These are phyloP conservation scores for Onychostoma macrolepis DNA, from an alignment of 2,113 vertebrate genomes.

Conservation along the genomic window DNA sequence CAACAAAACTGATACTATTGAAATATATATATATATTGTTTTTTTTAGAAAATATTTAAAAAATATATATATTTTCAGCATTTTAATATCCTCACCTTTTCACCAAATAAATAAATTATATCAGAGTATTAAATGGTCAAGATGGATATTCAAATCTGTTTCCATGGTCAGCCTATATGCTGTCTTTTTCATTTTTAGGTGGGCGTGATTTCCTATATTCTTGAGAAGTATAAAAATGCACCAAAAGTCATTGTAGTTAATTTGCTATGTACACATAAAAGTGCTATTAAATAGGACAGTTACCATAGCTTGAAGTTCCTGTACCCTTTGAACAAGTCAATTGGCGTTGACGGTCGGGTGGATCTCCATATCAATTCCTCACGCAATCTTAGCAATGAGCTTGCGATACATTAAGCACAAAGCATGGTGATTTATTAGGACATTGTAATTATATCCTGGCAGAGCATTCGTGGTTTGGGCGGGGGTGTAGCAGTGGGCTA, in stretches of 20 bases:
- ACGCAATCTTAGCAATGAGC: conserved; percentile 45
- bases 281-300: background rate
- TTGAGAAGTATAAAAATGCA: background rate
- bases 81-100: background rate
- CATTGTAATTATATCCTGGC: conserved; percentile 53
- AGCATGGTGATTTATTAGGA: conserved; percentile 58
- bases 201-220: background rate
- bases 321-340: conserved; percentile 27
- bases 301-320: background rate
- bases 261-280: background rate
- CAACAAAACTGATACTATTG: background rate
- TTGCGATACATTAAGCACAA: conserved; percentile 59
- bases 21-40: background rate
- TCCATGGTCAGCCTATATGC: background rate
- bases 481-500: background rate
- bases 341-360: conserved; percentile 27
- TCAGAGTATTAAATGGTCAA: background rate
- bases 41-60: no score
- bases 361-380: conserved; percentile 48
- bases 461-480: background rate
- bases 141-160: background rate
- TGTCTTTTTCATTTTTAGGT: background rate
- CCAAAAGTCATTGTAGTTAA: background rate
- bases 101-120: background rate
- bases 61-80: background rate